Evolutionary conservation across 2,797 vertebrate species (phyloP).

Genomic region (Heliangelus exortis): DNA sequence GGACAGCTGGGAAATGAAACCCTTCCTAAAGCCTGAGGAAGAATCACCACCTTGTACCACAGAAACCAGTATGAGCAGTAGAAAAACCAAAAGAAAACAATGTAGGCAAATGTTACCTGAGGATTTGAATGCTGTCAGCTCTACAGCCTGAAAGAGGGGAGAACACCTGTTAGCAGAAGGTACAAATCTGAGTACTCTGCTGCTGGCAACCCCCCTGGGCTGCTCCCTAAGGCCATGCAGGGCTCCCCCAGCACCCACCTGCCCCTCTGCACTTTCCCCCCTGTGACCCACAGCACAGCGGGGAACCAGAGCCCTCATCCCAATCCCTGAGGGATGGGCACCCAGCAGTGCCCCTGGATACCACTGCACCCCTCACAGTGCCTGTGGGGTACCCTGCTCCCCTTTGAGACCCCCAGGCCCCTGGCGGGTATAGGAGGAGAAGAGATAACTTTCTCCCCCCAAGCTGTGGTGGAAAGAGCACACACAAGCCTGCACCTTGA

Average conservation of each 20-base stretch:
- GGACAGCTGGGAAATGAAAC: neutral
- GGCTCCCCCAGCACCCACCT: neutral
- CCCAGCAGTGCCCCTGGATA: fast-evolving
- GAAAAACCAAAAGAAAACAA: fast-evolving
- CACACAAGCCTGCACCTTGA: neutral
- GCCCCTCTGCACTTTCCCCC: neutral
- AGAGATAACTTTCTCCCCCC: neutral
- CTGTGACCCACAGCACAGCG: neutral
- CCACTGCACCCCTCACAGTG: neutral
- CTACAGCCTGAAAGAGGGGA: constrained; percentile 70
- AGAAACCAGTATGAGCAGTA: neutral
- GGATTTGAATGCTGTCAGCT: constrained; percentile 76
- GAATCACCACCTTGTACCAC: neutral
- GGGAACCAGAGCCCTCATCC: neutral
- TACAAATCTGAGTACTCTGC: neutral
- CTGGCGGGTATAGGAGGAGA: too few relatives aligned
- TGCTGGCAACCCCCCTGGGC: fast-evolving
- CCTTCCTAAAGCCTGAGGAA: neutral
- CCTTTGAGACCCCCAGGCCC: neutral
- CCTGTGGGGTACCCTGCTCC: fast-evolving
- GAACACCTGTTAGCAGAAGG: neutral
- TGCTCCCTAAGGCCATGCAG: neutral
- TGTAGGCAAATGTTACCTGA: constrained; percentile 55
- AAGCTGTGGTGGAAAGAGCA: neutral
- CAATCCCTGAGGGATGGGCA: fast-evolving